Evolutionary conservation across 2,113 vertebrate species (phyloP).

Genomic region (Phalacrocorax pelagicus): DNA sequence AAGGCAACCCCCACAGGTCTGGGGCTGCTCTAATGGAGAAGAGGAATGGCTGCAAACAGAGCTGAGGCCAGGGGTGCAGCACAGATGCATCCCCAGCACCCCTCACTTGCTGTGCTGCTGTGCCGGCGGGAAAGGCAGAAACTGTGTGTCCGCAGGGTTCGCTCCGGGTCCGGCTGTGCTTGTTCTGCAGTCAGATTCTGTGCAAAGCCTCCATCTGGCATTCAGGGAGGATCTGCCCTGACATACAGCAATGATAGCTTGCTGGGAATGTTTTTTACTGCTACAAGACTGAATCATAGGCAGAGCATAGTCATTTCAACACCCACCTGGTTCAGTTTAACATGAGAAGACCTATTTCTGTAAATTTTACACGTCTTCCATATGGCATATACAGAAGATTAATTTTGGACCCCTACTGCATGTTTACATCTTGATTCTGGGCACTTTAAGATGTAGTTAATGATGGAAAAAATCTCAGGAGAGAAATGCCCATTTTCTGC

Average conservation of each 20-base stretch:
- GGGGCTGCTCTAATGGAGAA: neutral
- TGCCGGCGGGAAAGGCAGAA: neutral
- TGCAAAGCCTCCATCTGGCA: neutral
- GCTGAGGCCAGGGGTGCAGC: neutral
- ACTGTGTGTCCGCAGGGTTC: neutral
- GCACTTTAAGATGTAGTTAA: neutral
- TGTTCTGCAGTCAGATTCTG: neutral
- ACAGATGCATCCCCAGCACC: neutral
- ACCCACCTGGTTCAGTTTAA: conserved; percentile 35
- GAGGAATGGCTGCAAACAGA: neutral
- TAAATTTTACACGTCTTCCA: conserved; percentile 15
- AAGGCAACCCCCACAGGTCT: neutral
- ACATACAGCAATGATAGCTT: neutral
- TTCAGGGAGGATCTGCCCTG: neutral
- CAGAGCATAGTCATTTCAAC: conserved; percentile 18
- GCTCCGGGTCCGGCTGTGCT: rapidly evolving
- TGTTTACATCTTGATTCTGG: conserved; percentile 19
- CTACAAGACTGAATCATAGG: neutral
- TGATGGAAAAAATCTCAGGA: neutral
- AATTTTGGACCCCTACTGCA: neutral
- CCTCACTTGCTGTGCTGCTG: rapidly evolving
- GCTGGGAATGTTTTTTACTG: neutral
- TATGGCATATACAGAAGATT: neutral
- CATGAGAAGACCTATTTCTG: conserved; percentile 4
- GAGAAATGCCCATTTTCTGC: neutral